Evolutionary conservation across 1,140 invertebrate species (phyloP), one percentile per base, ranked within the genome.

Genomic region (Saccostrea echinata): DNA sequence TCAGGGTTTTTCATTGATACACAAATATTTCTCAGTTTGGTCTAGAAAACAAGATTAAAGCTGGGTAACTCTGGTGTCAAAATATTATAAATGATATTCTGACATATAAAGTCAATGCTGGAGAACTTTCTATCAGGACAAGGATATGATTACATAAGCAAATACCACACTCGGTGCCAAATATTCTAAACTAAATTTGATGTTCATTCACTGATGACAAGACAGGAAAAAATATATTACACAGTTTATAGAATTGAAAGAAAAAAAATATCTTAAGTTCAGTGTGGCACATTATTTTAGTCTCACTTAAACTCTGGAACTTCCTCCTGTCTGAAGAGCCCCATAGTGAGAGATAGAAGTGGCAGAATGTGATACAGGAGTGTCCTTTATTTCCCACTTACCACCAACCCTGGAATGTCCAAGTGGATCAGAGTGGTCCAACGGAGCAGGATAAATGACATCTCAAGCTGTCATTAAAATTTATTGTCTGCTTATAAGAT

Each of bases 61-160:
- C 68, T 16, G 68, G 68, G 68, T 76, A 76, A 76, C 68, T 76
- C 27, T 76, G 68, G 68, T 76, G 68, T 76, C 68, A 76, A 76
- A 76, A 76, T 76, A 76, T 76, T 76, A 76, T 76, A 76, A 76
- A 76, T 76, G 68, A 76, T 76, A 30, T 30, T 76, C 30, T 33
- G 30, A 30, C 24, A 30, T 27, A 33, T 24, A 76, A 76, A 76
- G 68, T 76, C 68, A 76, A 21, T 27, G 13, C 68, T 76, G 68
- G 68, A 18, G 68, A 76, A 30, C 27, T 76, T 76, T 76, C 30
- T 76, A 13, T 33, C 68, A 30, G 68, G 9, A 76, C 68, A 33
- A 33, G 68, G 16, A 76, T 30, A 76, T 76, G 27, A 76, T 76
- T 76, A 76, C 68, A 76, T 76, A 76, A 76, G 8, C 30, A 30